A percentile compares a stretch with the other conserved stretches of the same genome.
Conservation (phyloP, 2,113 vertebrate species). For the Phylloscopus whistleri region DNA sequence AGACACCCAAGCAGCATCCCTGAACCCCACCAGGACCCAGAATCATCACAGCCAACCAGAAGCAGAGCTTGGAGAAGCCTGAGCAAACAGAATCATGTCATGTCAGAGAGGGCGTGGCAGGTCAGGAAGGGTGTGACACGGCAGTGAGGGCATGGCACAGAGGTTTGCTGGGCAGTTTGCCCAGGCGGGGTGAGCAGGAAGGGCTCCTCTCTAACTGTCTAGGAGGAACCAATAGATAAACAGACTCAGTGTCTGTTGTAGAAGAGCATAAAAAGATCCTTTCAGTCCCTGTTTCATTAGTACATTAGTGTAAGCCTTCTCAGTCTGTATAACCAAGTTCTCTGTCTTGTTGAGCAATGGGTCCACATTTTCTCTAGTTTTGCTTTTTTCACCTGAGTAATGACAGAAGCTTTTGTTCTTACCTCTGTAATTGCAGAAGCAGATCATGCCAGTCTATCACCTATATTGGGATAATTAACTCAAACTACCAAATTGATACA, state of each 20-base stretch:
- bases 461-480: background rate
- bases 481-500: background rate
- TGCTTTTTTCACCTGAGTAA: background rate
- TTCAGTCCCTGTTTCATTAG: background rate
- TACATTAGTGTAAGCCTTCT: background rate
- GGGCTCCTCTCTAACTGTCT: background rate
- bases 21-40: background rate
- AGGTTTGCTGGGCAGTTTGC: background rate
- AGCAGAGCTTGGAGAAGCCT: too few species aligned
- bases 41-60: background rate
- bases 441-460: background rate
- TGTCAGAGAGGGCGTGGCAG: too few species aligned
- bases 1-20: background rate
- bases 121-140: background rate
- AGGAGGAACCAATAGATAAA: background rate
- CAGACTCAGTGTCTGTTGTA: background rate
- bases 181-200: accelerated
- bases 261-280: background rate
- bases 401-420: background rate
- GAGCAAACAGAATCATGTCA: background rate
- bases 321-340: background rate
- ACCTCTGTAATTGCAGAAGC: background rate
- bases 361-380: background rate
- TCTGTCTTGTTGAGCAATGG: background rate
- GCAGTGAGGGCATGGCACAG: too few species aligned